Base-by-base conservation (phyloP, 2,888 invertebrate species). In the Gymnosoma rotundatum region DNA sequence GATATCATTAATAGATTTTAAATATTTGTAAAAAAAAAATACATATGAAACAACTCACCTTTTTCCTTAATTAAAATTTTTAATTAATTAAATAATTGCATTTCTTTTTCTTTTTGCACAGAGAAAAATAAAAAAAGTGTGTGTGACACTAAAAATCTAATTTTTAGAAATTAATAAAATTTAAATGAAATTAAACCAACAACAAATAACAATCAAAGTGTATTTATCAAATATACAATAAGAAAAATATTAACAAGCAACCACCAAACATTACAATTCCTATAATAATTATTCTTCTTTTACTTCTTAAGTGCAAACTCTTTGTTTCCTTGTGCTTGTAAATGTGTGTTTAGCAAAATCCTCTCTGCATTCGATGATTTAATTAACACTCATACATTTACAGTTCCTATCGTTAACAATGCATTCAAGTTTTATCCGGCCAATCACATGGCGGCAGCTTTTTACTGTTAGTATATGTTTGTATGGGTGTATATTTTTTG, bases 361-460 rank as follows among this genome's bases (percentile, higher is more conserved):
- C 70, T 73, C 72, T 78, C 67, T 61, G 45, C 50, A 36, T 56
- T 70, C 64, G 8, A 20, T 60, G 58, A 36, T 52, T 45, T 70
- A 72, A 75, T 54, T 75, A 60, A 56, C 74, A 78, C 70, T 63
- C 60, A 69, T 16, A 70, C 78, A 42, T 38, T 18, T 7, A n/a
- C 73, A 48, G 2, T 54, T 8, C n/a, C 32, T 21, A 10, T 2
- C 64, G 58, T 60, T 73, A 80, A 60, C 78, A 74, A 74, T 73
- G 76, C 84, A 81, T 78, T 84, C 69, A 9, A 70, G 60, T 54
- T 70, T 86, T 85, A 85, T 85, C 85, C 85, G 85, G 78, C 86
- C 86, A 86, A 86, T 86, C 50, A 72, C 63, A 67, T 8, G 5
- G 21, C 61, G 67, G 67, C 52, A 25, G 18, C 2, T 21, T n/a